These are phyloP conservation scores for Rhincodon typus DNA, from an alignment of 2,797 vertebrate species.

Conservation along the genomic window DNA sequence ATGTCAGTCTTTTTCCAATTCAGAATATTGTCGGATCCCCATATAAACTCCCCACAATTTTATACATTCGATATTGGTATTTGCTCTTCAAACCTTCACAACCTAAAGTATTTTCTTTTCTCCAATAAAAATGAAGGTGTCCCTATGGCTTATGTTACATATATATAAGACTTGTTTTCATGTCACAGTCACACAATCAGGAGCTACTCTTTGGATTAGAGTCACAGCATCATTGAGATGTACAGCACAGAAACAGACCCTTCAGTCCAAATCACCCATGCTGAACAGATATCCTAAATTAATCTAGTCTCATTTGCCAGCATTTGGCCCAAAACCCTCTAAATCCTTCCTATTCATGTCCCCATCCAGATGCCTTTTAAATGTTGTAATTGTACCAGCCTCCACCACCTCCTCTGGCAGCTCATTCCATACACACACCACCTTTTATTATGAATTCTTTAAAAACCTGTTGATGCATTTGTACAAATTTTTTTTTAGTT, in stretches of 20 bases:
- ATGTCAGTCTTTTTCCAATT: neutral
- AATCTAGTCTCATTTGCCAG: too few species aligned
- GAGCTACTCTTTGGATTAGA: neutral
- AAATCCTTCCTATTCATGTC: too few species aligned
- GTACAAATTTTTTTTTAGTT: neutral
- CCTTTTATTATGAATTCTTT: neutral
- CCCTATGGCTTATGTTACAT: neutral
- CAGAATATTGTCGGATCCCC: neutral
- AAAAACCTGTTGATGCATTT: neutral
- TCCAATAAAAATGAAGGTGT: neutral
- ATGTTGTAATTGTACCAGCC: too few species aligned
- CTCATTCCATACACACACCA: too few species aligned
- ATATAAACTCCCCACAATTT: neutral
- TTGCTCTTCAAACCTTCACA: neutral
- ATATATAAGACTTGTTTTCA: neutral
- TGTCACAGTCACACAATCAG: neutral
- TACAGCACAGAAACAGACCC: too few species aligned
- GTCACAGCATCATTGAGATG: too few species aligned
- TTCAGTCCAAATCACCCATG: too few species aligned
- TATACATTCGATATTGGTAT: neutral
- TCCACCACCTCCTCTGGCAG: too few species aligned
- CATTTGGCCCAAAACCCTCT: too few species aligned
- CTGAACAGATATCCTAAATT: too few species aligned
- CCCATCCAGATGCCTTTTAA: too few species aligned
- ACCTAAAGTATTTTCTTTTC: too few species aligned